A percentile compares a stretch with the other conserved stretches of the same genome.
Evolutionary conservation across 2,113 vertebrate genomes (phyloP).

Genomic region (Hylia prasina): DNA sequence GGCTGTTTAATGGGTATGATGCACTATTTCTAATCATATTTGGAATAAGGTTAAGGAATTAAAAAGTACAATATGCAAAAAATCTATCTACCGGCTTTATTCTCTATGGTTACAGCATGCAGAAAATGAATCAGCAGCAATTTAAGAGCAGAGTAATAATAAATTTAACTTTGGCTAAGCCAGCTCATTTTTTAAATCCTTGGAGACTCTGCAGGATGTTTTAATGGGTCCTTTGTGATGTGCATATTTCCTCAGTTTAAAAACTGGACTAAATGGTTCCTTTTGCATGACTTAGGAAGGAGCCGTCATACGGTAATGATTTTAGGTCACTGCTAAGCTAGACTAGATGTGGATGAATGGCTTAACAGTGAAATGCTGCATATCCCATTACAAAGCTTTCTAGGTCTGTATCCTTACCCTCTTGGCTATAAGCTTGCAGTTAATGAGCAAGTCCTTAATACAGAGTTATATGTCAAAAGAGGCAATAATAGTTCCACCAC

Average conservation of each 20-base stretch:
- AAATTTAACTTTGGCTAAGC: not conserved
- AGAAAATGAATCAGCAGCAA: constrained; percentile 34
- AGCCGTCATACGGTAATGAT: constrained; percentile 25
- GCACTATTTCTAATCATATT: not conserved
- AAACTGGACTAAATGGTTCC: not conserved
- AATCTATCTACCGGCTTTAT: not conserved
- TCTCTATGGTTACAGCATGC: not conserved
- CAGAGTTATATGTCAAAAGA: not conserved
- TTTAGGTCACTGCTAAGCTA: constrained; percentile 43
- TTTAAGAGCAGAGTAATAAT: constrained; percentile 25
- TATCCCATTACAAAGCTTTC: constrained; percentile 51
- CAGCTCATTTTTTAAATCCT: constrained; percentile 38
- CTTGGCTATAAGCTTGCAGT: not conserved
- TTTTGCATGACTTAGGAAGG: constrained; percentile 36
- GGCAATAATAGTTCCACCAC: not conserved
- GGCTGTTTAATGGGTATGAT: not conserved
- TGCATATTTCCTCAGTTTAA: constrained; percentile 41
- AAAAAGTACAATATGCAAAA: not conserved
- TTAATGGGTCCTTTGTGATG: constrained; percentile 36
- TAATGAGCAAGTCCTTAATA: not conserved
- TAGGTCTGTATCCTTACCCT: not conserved
- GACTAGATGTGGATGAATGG: constrained; percentile 44
- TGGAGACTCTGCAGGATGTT: constrained; percentile 1
- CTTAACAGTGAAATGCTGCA: constrained; percentile 23
- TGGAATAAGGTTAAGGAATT: not conserved